Percentiles rank a stretch among this genome's conserved stretches.
phyloP scores from a whole-genome alignment of 2,888 invertebrate genomes.

The Flexamia atlantica region DNA sequence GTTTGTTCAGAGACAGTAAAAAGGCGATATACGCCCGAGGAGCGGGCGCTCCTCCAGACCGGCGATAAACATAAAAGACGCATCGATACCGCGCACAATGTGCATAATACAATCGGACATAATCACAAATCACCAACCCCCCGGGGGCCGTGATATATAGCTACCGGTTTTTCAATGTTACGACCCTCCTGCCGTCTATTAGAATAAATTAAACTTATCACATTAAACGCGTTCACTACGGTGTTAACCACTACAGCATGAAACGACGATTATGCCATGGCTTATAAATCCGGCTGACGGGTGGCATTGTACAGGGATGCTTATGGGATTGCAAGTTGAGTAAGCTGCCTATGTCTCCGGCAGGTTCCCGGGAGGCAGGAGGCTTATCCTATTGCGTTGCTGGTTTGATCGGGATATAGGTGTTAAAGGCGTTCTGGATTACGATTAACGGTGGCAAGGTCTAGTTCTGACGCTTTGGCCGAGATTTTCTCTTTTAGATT shows the following conservation, averaged over 20 bases:
- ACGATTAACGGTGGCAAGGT: too few relatives aligned
- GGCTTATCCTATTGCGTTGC: too few relatives aligned
- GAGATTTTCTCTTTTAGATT: too few relatives aligned
- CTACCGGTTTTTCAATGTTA: conserved; percentile 69
- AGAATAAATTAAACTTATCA: conserved; percentile 69
- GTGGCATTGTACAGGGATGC: conserved; percentile 33
- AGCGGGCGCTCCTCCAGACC: conserved; percentile 36
- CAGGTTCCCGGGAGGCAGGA: too few relatives aligned
- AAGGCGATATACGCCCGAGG: conserved; percentile 34
- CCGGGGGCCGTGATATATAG: conserved; percentile 66
- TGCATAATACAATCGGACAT: conserved; percentile 63
- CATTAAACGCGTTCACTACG: conserved; percentile 60
- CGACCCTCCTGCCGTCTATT: conserved; percentile 66
- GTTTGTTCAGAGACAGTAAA: conserved; percentile 57
- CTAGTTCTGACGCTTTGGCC: too few relatives aligned
- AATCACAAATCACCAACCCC: conserved; percentile 65
- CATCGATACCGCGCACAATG: conserved; percentile 43
- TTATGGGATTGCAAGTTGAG: not conserved
- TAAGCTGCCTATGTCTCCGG: not conserved
- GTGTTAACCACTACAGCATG: conserved; percentile 65
- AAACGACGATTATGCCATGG: conserved; percentile 69
- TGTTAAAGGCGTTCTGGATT: too few relatives aligned
- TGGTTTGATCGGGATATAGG: too few relatives aligned
- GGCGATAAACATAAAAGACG: conserved; percentile 52
- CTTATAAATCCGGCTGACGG: conserved; percentile 67